Evolutionary conservation across 2,888 invertebrate species (phyloP), one percentile per base, ranked within the genome.

Genomic region (Barypeithes pellucidus): DNA sequence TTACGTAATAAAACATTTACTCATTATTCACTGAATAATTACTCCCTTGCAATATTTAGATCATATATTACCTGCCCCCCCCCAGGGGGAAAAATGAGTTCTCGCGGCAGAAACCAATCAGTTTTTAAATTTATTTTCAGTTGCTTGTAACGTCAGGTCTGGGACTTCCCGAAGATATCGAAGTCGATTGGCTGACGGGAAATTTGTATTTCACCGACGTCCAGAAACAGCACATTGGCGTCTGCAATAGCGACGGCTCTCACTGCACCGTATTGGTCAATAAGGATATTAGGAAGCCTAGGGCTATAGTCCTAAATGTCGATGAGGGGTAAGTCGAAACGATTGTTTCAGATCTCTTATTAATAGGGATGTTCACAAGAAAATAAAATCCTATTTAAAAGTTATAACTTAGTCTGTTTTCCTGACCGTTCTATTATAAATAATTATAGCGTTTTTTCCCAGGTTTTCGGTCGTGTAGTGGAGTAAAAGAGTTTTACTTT

Each of bases 191-290:
- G 91, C 81, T 94, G 7, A 94, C 94, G 0, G 90, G 90, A 0
- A 95, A 95, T 83, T 89, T 96, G 45, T 96, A 95, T 85, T 94
- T 95, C 83, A 92, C 93, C 1, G 96, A 96, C 82, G 89, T 91
- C 0, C 89, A 89, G 41, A 87, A 90, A 77, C 90, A 90, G 14
- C 90, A 91, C 80, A 92, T 96, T 75, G 92, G 91, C 0, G 95
- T 92, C 1, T 96, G 96, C 80, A 88, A 88, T 0, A 87, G 87
- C n/a, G 89, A 93, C 79, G 94, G 93, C 0, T 81, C 87, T 4
- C 87, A 88, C 39, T 95, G 95, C 77, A 87, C 91, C 0, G 88
- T 91, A 0, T 82, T 95, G 22, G 86, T 91, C 16, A 90, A 90
- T 0, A 85, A 89, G 45, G 87, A 90, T 65, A 88, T 90, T 3